Evolutionary conservation across 2,113 vertebrate species (phyloP).

Genomic region (Elaphurus davidianus): DNA sequence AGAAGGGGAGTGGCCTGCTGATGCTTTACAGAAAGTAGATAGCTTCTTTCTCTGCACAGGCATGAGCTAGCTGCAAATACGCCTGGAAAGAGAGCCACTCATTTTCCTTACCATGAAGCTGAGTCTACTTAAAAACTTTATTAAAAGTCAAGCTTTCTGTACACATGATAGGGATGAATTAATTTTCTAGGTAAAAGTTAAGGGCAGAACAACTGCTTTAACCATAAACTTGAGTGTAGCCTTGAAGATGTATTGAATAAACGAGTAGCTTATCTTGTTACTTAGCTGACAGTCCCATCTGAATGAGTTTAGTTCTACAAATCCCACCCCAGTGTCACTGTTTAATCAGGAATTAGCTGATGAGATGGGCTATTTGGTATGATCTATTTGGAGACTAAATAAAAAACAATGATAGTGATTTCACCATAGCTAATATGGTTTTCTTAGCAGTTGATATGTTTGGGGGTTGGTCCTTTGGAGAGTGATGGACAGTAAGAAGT

Average conservation of each 20-base stretch:
- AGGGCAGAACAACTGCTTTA: neutral
- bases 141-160: neutral
- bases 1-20: neutral
- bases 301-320: neutral
- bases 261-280: neutral
- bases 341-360: neutral
- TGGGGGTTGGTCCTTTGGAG: neutral
- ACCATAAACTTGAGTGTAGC: neutral
- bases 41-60: neutral
- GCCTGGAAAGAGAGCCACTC: neutral
- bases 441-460: neutral
- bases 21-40: neutral
- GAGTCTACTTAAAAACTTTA: neutral
- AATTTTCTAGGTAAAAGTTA: neutral
- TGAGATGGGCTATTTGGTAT: neutral
- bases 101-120: neutral
- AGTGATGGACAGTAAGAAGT: neutral
- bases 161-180: neutral
- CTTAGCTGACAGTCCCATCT: neutral
- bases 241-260: neutral
- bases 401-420: neutral
- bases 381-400: neutral
- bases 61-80: neutral
- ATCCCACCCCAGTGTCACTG: neutral
- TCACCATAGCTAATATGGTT: neutral